Evolutionary conservation across 1,140 invertebrate species (phyloP).

Genomic region (Conopomorpha cramerella): DNA sequence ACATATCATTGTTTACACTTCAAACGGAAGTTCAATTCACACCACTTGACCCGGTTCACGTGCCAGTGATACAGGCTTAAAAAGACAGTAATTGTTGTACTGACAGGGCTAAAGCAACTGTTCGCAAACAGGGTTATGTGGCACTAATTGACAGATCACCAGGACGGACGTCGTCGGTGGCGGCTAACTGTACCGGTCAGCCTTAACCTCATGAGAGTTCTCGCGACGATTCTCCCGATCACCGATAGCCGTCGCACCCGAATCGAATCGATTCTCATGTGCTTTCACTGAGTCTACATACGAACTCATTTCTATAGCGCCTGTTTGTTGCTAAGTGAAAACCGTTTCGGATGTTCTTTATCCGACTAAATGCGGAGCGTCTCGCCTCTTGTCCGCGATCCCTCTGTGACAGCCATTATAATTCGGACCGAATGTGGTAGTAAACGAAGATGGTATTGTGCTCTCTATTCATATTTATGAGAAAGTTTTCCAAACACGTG

Average conservation of each 20-base stretch:
- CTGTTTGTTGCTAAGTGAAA: slow-evolving; percentile 44
- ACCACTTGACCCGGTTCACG: too few species aligned
- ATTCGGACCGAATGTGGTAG: slow-evolving; percentile 50
- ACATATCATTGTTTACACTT: too few species aligned
- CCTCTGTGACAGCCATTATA: slow-evolving; percentile 52
- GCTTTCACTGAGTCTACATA: too few species aligned
- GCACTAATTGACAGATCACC: slow-evolving; percentile 35
- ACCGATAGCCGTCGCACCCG: too few species aligned
- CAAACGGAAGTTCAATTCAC: too few species aligned
- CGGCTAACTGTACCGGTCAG: slow-evolving; percentile 32
- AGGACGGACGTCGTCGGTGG: slow-evolving; percentile 20
- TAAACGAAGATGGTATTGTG: slow-evolving; percentile 48
- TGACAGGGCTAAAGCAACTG: slow-evolving; percentile 10
- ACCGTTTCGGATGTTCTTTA: slow-evolving; percentile 43
- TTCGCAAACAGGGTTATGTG: slow-evolving; percentile 26
- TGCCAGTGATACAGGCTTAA: too few species aligned
- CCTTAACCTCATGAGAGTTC: too few species aligned
- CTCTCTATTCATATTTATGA: slow-evolving; percentile 53
- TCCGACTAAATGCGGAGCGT: slow-evolving; percentile 42
- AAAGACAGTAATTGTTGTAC: slow-evolving; percentile 16
- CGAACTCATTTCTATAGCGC: slow-evolving; percentile 28
- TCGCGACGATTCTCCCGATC: slow-evolving; percentile 13
- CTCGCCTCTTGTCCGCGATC: slow-evolving; percentile 49
- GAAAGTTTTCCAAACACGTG: slow-evolving; percentile 45
- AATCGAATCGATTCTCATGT: too few species aligned